Evolutionary conservation across 2,888 invertebrate species (phyloP).

Genomic region (Harpalus rufipes): DNA sequence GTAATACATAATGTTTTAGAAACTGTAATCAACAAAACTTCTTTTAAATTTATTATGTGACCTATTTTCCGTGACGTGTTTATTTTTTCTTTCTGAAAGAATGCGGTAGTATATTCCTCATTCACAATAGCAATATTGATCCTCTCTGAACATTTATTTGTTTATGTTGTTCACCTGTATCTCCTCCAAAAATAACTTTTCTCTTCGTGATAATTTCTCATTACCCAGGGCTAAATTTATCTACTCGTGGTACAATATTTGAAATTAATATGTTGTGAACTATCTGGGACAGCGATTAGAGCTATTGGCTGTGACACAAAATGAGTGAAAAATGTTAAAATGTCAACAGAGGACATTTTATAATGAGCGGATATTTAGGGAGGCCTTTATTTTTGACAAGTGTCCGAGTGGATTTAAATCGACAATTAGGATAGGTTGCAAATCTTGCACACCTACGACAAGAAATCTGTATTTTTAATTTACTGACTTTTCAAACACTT

Average conservation of each 20-base stretch:
- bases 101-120: no score
- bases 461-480: no score
- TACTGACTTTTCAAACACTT: no score
- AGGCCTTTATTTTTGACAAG: constrained; percentile 7
- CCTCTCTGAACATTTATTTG: not conserved
- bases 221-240: not conserved
- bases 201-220: not conserved
- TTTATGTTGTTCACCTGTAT: not conserved
- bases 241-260: not conserved
- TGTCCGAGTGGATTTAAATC: constrained; percentile 8
- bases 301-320: not conserved
- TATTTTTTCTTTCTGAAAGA: no score
- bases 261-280: not conserved
- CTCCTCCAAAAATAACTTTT: not conserved
- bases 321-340: constrained; percentile 10
- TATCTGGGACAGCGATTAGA: not conserved
- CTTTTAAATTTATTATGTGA: no score
- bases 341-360: constrained; percentile 4
- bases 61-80: no score
- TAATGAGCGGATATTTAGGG: constrained; percentile 2
- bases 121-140: not conserved
- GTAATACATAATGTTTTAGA: no score
- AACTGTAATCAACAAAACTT: no score
- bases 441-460: no score
- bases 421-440: not conserved